Base-by-base conservation (phyloP, 2,888 invertebrate species). In the Scaeva pyrastri region DNA sequence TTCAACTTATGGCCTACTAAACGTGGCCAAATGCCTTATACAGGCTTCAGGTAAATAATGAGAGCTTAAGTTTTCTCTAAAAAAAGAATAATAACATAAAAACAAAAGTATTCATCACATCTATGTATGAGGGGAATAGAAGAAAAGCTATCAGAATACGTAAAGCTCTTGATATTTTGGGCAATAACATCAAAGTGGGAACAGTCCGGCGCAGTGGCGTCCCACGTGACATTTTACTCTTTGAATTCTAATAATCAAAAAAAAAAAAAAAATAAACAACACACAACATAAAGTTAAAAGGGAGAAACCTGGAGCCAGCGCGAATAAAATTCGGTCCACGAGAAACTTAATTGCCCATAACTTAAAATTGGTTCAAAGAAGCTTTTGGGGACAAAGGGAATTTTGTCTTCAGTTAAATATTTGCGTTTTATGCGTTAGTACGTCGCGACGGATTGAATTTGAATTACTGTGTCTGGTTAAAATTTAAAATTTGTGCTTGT, bases 361-460 rank as follows among this genome's bases (percentile, higher is more conserved):
- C 60, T 71, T 58, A 60, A 78, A 86, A 82, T 64, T 71, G 74
- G 82, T 82, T 74, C 77, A 82, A 55, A 74, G 60, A 60, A 86
- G 86, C 78, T 86, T 82, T 86, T 60, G 81, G 77, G 78, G 82
- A 62, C 60, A 68, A 50, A 73, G 64, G 70, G 50, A n/a, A 81
- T 78, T 71, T 14, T 7, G 60, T 41, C 78, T 71, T 82, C 86
- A 86, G 86, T 86, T 70, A 58, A 64, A 77, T 78, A 82, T 82
- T 86, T 86, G 81, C 81, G 74, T 86, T 86, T 86, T 82, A 70
- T 75, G 82, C 77, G 86, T 82, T 78, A 86, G 77, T 77, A 86
- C 86, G 86, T 86, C 86, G 86, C 78, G 81, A 45, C 73, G 70
- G 81, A n/a, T 75, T 66, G 60, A 5, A 7, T 41, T 58, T 19